Base-by-base conservation (phyloP, 2,113 vertebrate species). In the Taurulus bubalis region DNA sequence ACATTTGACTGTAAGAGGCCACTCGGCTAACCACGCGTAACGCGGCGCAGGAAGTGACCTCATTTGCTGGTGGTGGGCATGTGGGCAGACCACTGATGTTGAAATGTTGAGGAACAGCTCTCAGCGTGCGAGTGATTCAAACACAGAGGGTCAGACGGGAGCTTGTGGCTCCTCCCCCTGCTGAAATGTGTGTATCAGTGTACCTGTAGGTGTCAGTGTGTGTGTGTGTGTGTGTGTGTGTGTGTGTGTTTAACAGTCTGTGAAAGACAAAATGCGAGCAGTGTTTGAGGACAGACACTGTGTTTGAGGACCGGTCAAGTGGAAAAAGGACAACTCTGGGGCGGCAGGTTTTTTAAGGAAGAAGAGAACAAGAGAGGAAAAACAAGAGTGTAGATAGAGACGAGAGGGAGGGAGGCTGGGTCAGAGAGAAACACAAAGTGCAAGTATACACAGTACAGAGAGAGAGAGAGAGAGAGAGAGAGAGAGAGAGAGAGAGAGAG, bases 211-310 rank as follows among this genome's bases (percentile, higher is more conserved):
- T 82, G 69, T 71, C 51, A 72, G 47, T 32, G 22, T 51, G n/a
- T 47, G 72, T 34, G 65, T 47, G 18, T 42, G 45, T 45, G 42
- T 45, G 42, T 49, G 45, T 34, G 22, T 49, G n/a, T 58, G 77
- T 28, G 65, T 45, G 1, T 76, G 59, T 79, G 73, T 82, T 77
- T 36, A 83, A 70, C 32, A 72, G 83, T 24, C 85, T 73, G 77
- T 77, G 73, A 71, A 71, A 84, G 81, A 68, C 47, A 82, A 76
- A 88, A 47, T 63, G 81, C 40, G 71, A 82, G 49, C 8, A 26
- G 24, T 70, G 65, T 73, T 75, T 75, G 55, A 72, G 89, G 86
- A 84, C 80, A 80, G 68, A 63, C n/a, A n/a, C n/a, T n/a, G n/a
- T n/a, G n/a, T n/a, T n/a, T n/a, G n/a, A 73, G 67, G 68, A 59